Evolutionary conservation across 2,888 invertebrate genomes (phyloP).

Genomic region (Lochmaea capreae): DNA sequence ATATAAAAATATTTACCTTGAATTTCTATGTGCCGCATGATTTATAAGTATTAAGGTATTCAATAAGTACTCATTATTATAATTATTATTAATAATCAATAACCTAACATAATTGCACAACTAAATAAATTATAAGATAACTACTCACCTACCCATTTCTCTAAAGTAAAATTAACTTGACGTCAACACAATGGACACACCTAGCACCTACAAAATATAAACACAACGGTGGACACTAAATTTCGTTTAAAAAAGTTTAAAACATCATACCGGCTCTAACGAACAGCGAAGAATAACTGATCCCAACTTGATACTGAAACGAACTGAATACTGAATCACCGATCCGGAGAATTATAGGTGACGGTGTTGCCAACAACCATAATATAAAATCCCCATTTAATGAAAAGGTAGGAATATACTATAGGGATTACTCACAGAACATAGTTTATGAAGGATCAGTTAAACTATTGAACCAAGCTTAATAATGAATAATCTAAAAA

Average conservation of each 20-base stretch:
- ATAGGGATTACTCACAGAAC: neutral
- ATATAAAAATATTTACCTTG: neutral
- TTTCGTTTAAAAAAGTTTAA: slow-evolving; percentile 13
- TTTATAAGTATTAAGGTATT: neutral
- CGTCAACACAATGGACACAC: slow-evolving; percentile 11
- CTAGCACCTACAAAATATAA: slow-evolving; percentile 28
- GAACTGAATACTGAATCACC: slow-evolving; percentile 18
- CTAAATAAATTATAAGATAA: neutral
- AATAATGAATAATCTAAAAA: too few relatives aligned
- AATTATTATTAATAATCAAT: neutral
- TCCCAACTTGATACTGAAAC: slow-evolving; percentile 1
- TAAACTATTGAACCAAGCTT: too few relatives aligned
- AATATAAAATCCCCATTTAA: neutral
- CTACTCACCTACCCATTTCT: slow-evolving; percentile 28
- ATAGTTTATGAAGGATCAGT: neutral
- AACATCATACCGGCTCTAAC: slow-evolving; percentile 13
- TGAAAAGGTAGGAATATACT: neutral
- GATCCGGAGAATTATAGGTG: neutral
- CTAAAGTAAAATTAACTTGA: slow-evolving; percentile 3
- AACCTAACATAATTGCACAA: neutral
- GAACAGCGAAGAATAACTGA: slow-evolving; percentile 19
- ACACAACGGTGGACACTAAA: slow-evolving; percentile 24
- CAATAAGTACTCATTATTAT: neutral
- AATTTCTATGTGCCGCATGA: neutral
- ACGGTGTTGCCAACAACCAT: neutral